A percentile compares a stretch with the other conserved stretches of the same genome.
Conservation (phyloP, 2,888 invertebrate genomes). For the Perithous albicinctus region DNA sequence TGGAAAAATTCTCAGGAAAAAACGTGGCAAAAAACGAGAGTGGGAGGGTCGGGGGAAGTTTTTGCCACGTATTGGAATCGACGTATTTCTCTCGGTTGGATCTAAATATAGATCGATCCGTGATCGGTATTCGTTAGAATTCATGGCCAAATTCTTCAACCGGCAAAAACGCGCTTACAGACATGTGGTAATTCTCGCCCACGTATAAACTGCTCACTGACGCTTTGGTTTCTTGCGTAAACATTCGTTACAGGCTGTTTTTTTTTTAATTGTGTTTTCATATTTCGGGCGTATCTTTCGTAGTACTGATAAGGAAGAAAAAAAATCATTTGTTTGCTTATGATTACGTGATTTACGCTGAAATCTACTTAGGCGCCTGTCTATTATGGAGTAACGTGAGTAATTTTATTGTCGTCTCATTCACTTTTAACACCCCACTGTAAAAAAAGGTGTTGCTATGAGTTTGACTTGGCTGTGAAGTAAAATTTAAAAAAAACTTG, state of each 20-base stretch:
- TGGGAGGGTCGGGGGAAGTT: constrained; percentile 40
- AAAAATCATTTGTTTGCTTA: not conserved
- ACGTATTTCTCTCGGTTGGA: constrained; percentile 74
- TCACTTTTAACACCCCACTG: no score
- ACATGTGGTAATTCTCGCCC: constrained; percentile 37
- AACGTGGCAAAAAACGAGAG: not conserved
- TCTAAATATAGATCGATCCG: constrained; percentile 75
- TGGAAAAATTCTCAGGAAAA: not conserved
- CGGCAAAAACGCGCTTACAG: constrained; percentile 16
- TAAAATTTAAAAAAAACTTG: no score
- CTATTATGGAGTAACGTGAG: not conserved
- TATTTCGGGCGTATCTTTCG: not conserved
- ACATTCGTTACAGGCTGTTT: not conserved
- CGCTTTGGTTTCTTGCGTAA: constrained; percentile 9
- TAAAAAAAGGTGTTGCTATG: no score
- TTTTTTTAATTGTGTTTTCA: not conserved
- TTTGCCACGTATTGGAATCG: constrained; percentile 71
- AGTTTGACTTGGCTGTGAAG: no score
- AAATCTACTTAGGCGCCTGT: not conserved
- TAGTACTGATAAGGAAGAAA: not conserved
- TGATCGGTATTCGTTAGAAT: constrained; percentile 69
- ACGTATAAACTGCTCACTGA: constrained; percentile 6
- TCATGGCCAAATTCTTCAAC: constrained; percentile 30
- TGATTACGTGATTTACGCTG: not conserved
- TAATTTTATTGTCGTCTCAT: not conserved